phyloP scores from a whole-genome alignment of 2,113 vertebrate genomes.

The Myrmecobius fasciatus region DNA sequence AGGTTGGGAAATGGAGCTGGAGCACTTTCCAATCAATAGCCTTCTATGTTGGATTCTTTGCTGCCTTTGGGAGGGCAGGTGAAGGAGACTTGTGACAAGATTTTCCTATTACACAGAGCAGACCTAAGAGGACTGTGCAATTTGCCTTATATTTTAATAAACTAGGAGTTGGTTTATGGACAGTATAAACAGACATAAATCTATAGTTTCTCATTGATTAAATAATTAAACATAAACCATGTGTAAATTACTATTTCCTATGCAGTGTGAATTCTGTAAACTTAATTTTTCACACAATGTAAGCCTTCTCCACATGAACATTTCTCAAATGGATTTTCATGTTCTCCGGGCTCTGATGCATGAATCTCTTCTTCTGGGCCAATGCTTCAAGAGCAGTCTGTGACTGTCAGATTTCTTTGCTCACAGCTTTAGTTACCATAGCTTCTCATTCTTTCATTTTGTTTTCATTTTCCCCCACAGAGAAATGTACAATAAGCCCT shows the following conservation, averaged over 20 bases:
- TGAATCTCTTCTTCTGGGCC: conserved; percentile 69
- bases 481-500: conserved; percentile 56
- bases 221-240: conserved; percentile 71
- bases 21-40: background rate
- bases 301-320: conserved; percentile 59
- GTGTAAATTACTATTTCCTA: conserved; percentile 62
- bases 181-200: conserved; percentile 62
- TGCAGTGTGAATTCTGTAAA: conserved; percentile 50
- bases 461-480: conserved; percentile 13
- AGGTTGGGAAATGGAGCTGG: background rate
- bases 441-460: conserved; percentile 65
- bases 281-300: conserved; percentile 66
- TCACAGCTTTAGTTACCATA: conserved; percentile 63
- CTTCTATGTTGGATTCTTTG: background rate
- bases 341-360: conserved; percentile 60
- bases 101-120: background rate
- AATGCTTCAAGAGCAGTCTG: conserved; percentile 52
- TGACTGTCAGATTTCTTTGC: conserved; percentile 71
- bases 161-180: conserved; percentile 49
- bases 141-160: conserved; percentile 54
- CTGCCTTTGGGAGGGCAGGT: background rate
- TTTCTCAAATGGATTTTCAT: conserved; percentile 62
- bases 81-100: background rate
- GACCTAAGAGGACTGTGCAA: conserved; percentile 15
- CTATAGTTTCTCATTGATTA: conserved; percentile 65